Conservation (phyloP, 2,113 vertebrate species). For the Fregetta grallaria region DNA sequence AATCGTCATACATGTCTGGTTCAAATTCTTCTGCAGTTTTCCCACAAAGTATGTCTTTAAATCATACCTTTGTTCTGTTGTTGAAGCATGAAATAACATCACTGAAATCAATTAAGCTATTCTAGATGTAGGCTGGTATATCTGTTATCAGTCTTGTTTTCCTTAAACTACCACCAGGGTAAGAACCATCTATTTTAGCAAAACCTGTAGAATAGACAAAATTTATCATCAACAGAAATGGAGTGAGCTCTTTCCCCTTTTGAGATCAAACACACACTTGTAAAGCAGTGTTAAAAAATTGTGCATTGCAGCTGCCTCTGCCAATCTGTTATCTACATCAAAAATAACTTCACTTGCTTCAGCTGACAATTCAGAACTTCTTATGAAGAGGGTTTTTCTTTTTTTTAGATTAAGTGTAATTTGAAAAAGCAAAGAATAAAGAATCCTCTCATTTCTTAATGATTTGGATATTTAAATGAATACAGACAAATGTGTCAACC, state of each 20-base stretch:
- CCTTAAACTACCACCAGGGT: neutral
- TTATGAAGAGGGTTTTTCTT: neutral
- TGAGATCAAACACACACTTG: neutral
- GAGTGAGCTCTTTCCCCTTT: neutral
- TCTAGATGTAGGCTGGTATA: neutral
- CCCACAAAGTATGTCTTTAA: neutral
- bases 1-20: neutral
- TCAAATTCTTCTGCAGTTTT: neutral
- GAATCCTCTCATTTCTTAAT: neutral
- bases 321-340: neutral
- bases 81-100: neutral
- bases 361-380: neutral
- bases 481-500: neutral
- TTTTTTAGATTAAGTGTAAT: neutral
- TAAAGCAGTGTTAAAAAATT: neutral
- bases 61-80: neutral
- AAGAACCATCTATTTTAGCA: neutral
- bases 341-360: neutral
- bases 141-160: neutral
- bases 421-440: neutral
- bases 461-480: neutral
- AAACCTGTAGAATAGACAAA: neutral
- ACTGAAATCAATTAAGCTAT: neutral
- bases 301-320: neutral
- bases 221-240: neutral